Base-by-base conservation (phyloP, 1,140 invertebrate genomes). In the Mesaphorura yosii region DNA sequence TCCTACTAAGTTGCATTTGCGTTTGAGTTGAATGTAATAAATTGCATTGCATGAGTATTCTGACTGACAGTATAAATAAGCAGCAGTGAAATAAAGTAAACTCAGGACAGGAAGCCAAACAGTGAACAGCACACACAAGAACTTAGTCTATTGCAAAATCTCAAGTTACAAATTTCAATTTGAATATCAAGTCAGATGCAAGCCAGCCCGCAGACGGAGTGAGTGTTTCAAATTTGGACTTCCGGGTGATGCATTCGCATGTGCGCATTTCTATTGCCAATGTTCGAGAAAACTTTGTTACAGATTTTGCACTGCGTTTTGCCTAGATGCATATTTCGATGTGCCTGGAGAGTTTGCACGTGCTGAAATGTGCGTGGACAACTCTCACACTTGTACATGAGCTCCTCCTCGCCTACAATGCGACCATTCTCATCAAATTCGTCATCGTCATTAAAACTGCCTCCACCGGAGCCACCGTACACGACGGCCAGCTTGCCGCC, bases 251-350 rank as follows among this genome's bases (percentile, higher is more conserved):
- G 56, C 40, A 48, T 53, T 31, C 46, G 48, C 12, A 58, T 48
- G 46, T 58, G 56, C 37, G 50, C 56, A 46, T 58, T 58, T 17
- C 51, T 34, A 28, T 58, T 58, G 4, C 56, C 56, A 27, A 58
- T 52, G 46, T 58, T 58, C 2, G 45, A 49, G 37, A 58, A 58
- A 28, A 49, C 45, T 12, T 48, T 47, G 22, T 44, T 25, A 23
- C 56, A 58, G 46, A 29, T 49, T 27, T 40, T 50, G 26, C 56
- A 58, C 27, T 44, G 26, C 15, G 56, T 58, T 49, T 38, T 38
- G 1, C 55, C 55, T 2, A 45, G 12, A 45, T 58, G 56, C 41
- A 48, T 52, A 27, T 52, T 44, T 22, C 27, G 5, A 38, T 58
- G 56, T 12, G 56, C 56, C 28, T 48, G 44, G 6, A 58, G 27